Percentiles rank a stretch among this genome's conserved stretches.
These are phyloP conservation scores for Neomorphus geoffroyi DNA, from an alignment of 2,797 vertebrate species.

Conservation along the genomic window DNA sequence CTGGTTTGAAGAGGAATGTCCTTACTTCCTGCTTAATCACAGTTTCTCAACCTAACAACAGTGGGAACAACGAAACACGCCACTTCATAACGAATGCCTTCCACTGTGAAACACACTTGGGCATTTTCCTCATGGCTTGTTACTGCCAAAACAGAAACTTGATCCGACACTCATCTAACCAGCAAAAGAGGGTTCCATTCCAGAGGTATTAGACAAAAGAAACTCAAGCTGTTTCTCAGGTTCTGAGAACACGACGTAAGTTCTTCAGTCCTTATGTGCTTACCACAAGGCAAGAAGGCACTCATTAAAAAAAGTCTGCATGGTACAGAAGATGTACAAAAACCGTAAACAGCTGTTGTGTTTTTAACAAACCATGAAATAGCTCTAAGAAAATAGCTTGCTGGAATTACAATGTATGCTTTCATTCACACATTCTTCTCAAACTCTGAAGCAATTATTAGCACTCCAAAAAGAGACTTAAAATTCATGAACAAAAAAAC, in stretches of 20 bases:
- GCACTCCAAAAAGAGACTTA: neutral
- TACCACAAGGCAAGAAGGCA: neutral
- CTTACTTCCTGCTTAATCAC: neutral
- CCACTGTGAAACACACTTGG: neutral
- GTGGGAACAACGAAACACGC: neutral
- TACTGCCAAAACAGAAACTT: constrained; percentile 1
- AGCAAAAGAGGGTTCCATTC: neutral
- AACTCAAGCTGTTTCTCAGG: constrained; percentile 33
- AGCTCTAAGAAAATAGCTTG: constrained; percentile 12
- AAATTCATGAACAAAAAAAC: neutral
- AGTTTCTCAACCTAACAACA: neutral
- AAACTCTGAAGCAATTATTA: constrained; percentile 8
- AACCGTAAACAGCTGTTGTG: constrained; percentile 57
- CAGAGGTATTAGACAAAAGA: neutral
- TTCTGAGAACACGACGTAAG: neutral
- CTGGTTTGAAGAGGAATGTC: neutral
- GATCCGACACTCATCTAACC: neutral
- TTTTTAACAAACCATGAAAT: constrained; percentile 46
- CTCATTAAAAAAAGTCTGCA: neutral
- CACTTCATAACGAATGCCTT: neutral
- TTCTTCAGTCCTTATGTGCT: neutral
- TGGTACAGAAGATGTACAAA: neutral
- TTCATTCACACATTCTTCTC: constrained; percentile 46
- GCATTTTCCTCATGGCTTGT: neutral
- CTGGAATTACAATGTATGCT: constrained; percentile 10